These are phyloP conservation scores for Psococerastis gibbosa DNA, from an alignment of 2,888 invertebrate species.

Conservation along the genomic window DNA sequence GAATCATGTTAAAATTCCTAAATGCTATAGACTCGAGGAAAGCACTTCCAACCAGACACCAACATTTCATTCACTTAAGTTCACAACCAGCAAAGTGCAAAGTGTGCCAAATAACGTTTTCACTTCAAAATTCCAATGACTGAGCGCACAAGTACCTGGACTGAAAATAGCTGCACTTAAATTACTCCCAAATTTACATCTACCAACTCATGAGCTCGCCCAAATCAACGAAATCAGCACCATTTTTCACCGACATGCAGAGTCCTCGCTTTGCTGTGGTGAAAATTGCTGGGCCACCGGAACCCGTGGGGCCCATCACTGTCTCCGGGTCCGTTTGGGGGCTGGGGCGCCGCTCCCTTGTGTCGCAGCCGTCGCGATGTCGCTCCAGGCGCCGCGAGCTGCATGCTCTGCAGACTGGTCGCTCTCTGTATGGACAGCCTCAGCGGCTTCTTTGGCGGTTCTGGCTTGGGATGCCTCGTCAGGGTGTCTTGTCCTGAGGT, in stretches of 20 bases:
- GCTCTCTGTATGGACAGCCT: conserved; percentile 67
- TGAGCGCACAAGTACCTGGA: too few relatives aligned
- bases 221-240: conserved; percentile 10
- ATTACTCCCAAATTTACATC: too few relatives aligned
- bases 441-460: conserved; percentile 70
- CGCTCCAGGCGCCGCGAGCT: conserved; percentile 18
- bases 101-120: too few relatives aligned
- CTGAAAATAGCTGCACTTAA: too few relatives aligned
- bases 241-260: conserved; percentile 9
- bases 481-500: conserved; percentile 14
- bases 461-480: conserved; percentile 28
- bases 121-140: too few relatives aligned
- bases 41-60: too few relatives aligned
- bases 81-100: too few relatives aligned
- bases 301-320: not conserved
- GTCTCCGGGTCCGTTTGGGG: conserved; percentile 7
- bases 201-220: too few relatives aligned
- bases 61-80: too few relatives aligned
- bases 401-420: conserved; percentile 58
- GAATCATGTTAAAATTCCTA: too few relatives aligned
- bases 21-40: too few relatives aligned
- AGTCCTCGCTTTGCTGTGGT: not conserved
- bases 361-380: conserved; percentile 42
- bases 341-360: conserved; percentile 28
- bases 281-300: conserved; percentile 5